These are phyloP conservation scores for Ormyrus labotus DNA, from an alignment of 2,888 invertebrate species.

Conservation along the genomic window DNA sequence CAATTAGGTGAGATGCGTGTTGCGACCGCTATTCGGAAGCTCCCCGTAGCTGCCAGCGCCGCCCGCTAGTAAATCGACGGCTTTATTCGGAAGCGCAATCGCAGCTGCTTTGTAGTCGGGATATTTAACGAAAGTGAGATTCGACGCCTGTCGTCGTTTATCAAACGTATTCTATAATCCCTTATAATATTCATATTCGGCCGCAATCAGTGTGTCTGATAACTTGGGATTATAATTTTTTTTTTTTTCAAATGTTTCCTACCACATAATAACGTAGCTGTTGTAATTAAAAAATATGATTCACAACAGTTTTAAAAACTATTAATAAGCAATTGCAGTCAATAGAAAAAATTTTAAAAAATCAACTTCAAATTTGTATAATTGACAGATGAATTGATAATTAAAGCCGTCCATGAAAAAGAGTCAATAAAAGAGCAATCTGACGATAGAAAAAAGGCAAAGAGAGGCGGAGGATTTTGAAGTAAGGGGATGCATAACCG, in stretches of 20 bases:
- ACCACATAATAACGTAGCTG: not conserved
- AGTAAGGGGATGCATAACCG: slow-evolving; percentile 13
- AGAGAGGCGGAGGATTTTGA: slow-evolving; percentile 20
- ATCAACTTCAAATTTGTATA: not conserved
- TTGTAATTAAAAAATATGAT: not conserved
- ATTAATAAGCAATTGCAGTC: not conserved
- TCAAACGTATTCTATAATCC: too few relatives aligned
- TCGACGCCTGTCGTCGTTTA: too few relatives aligned
- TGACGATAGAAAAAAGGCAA: slow-evolving; percentile 1
- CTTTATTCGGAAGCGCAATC: slow-evolving; percentile 3
- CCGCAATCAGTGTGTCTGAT: too few relatives aligned
- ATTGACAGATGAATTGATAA: not conserved
- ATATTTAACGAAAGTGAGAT: not conserved
- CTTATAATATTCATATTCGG: too few relatives aligned
- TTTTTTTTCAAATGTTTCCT: not conserved
- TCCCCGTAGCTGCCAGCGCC: not conserved
- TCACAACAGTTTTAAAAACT: not conserved
- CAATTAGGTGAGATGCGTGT: slow-evolving; percentile 33
- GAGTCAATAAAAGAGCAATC: not conserved
- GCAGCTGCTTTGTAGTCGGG: not conserved
- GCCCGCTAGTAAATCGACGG: slow-evolving; percentile 1
- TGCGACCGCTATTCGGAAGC: not conserved
- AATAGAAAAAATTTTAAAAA: not conserved
- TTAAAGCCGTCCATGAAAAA: slow-evolving; percentile 2
- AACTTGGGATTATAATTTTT: not conserved